A percentile compares a stretch with the other conserved stretches of the same genome.
Evolutionary conservation across 2,113 vertebrate species (phyloP).

Genomic region (Hydrolagus affinis): DNA sequence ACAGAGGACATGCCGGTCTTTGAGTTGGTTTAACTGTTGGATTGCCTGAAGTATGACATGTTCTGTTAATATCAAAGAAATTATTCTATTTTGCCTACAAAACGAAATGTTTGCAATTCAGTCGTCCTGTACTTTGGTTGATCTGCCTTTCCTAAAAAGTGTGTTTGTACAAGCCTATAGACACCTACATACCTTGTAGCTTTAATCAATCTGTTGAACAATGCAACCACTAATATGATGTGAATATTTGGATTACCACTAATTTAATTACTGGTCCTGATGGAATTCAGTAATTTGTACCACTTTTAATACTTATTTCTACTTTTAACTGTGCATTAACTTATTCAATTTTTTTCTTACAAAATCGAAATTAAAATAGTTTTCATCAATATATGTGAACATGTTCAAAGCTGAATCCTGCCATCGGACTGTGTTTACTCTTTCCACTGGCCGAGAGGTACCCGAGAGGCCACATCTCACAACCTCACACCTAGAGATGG

Average conservation of each 20-base stretch:
- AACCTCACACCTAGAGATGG: too few relatives aligned
- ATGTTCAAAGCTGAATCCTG: not conserved
- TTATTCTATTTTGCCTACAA: not conserved
- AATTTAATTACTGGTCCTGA: not conserved
- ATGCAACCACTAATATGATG: not conserved
- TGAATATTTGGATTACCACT: not conserved
- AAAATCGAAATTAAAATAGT: too few relatives aligned
- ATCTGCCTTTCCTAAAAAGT: not conserved
- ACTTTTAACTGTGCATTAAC: not conserved
- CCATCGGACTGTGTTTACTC: not conserved
- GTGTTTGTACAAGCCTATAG: not conserved
- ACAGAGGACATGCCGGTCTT: not conserved
- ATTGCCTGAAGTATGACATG: not conserved
- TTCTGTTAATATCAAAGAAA: not conserved
- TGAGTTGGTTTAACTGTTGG: not conserved
- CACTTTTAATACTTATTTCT: not conserved
- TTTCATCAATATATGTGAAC: too few relatives aligned
- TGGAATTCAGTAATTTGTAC: not conserved
- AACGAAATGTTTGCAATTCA: not conserved
- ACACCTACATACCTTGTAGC: not conserved
- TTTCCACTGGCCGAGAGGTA: not conserved
- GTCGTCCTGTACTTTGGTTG: not conserved
- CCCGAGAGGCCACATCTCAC: not conserved
- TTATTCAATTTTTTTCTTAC: not conserved
- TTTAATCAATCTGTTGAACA: not conserved